Evolutionary conservation across 2,888 invertebrate species (phyloP).

Genomic region (Pinctada fucata): DNA sequence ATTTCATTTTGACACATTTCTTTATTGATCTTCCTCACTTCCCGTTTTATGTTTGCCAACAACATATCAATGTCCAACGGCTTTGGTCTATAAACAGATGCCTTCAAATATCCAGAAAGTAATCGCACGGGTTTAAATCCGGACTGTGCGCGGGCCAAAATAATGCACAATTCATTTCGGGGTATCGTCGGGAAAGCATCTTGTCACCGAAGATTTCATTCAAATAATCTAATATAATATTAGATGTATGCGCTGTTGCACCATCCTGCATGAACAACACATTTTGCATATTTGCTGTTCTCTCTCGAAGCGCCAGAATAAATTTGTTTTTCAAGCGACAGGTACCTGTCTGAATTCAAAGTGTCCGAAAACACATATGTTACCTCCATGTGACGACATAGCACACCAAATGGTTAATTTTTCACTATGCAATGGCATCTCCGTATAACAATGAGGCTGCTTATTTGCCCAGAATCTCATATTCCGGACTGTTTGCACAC

Average conservation of each 20-base stretch:
- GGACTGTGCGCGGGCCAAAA: slow-evolving; percentile 6
- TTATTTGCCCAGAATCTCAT: slow-evolving; percentile 17
- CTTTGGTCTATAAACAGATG: slow-evolving; percentile 25
- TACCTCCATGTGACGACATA: slow-evolving; percentile 29
- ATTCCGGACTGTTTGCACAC: not conserved
- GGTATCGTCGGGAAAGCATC: not conserved
- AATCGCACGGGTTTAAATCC: slow-evolving; percentile 10
- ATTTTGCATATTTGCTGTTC: slow-evolving; percentile 8
- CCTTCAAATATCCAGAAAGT: slow-evolving; percentile 8
- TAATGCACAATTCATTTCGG: not conserved
- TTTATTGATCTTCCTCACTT: slow-evolving; percentile 28
- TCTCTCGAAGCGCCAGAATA: not conserved
- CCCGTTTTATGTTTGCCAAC: slow-evolving; percentile 26
- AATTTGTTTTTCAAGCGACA: slow-evolving; percentile 24
- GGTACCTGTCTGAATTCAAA: slow-evolving; percentile 28
- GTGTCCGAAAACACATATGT: slow-evolving; percentile 26
- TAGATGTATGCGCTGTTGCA: slow-evolving; percentile 24
- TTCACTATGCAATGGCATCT: slow-evolving; percentile 32
- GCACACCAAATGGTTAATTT: slow-evolving; percentile 39
- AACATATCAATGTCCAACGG: slow-evolving; percentile 17
- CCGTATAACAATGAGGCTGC: slow-evolving; percentile 31
- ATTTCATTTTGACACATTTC: slow-evolving; percentile 21
- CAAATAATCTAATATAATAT: slow-evolving; percentile 1
- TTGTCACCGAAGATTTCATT: not conserved
- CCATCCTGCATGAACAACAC: slow-evolving; percentile 15